phyloP scores from a whole-genome alignment of 2,888 invertebrate species.

The Drosophila meridiana region DNA sequence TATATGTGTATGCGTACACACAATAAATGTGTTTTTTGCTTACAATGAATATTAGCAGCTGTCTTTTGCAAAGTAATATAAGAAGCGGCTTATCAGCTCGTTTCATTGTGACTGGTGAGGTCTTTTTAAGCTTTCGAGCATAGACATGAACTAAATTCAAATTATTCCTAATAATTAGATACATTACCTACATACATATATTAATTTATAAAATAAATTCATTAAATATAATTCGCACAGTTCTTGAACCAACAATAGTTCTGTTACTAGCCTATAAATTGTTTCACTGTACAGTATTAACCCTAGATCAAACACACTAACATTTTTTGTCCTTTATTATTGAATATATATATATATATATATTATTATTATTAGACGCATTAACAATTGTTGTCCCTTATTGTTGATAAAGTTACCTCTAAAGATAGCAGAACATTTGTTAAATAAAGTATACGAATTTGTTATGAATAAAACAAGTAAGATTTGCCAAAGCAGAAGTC shows the following conservation, averaged over 20 bases:
- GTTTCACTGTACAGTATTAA: neutral
- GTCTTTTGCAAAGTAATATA: conserved; percentile 23
- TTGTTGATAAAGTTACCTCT: too few relatives aligned
- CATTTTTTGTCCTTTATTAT: neutral
- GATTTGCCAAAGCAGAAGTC: too few relatives aligned
- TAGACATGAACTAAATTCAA: conserved; percentile 1
- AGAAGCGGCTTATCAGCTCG: conserved; percentile 29
- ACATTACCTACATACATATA: neutral
- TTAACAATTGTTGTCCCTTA: too few relatives aligned
- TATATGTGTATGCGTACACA: neutral
- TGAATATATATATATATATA: neutral
- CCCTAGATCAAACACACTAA: neutral
- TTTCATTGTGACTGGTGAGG: conserved; percentile 38
- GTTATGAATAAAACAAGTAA: too few relatives aligned
- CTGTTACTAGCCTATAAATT: neutral
- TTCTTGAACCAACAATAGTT: neutral
- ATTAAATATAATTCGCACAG: neutral
- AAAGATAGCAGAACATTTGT: too few relatives aligned
- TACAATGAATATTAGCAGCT: conserved; percentile 38
- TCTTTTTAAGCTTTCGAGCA: conserved; percentile 9
- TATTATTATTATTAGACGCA: too few relatives aligned
- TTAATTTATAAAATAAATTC: neutral
- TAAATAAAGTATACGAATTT: too few relatives aligned
- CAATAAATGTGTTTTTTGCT: conserved; percentile 26
- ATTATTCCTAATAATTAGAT: neutral